Base-by-base conservation (phyloP, 2,888 invertebrate genomes). In the Drosophila cyrtoloma region DNA sequence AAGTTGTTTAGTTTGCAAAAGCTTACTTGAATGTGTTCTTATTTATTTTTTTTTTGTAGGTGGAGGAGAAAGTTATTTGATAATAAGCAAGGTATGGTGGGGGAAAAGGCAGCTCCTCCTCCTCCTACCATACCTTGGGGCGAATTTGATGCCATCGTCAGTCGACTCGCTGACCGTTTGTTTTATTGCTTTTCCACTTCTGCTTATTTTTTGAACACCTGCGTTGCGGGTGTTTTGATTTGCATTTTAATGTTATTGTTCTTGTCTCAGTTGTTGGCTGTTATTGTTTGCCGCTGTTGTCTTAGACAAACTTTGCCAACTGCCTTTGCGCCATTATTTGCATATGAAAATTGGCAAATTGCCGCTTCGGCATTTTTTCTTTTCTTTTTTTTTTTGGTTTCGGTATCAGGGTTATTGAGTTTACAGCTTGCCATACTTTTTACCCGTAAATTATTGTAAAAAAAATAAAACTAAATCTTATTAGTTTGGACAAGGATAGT, bases 281-380 rank as follows among this genome's bases (percentile, higher is more conserved):
- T 58, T 62, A 14, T 69, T 58, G 26, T 66, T 67, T 30, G 26
- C 35, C 57, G 44, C n/a, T 61, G 60, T 58, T 66, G 67, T 64
- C 74, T 82, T 71, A 80, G 80, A 70, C 64, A 69, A 85, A 82
- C 70, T 83, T 82, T 81, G 74, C 47, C 64, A 69, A 74, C 69
- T 72, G 76, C 65, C 60, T 71, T 63, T 75, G 68, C 75, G 62
- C 61, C 66, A 61, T 81, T 83, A 83, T 83, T 83, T 83, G 83
- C 83, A 83, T 83, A 83, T 79, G 71, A 83, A 83, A 83, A 85
- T 83, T 83, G 86, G 71, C 75, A 75, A 75, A 75, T 75, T 75
- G 69, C 42, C 62, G 63, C 58, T 63, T 66, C 32, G 59, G n/a
- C 44, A 58, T 57, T 35, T 33, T 50, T n/a, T 22, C 47, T 57